Base-by-base conservation (phyloP, 1,140 invertebrate species). In the Leucophenga varia region DNA sequence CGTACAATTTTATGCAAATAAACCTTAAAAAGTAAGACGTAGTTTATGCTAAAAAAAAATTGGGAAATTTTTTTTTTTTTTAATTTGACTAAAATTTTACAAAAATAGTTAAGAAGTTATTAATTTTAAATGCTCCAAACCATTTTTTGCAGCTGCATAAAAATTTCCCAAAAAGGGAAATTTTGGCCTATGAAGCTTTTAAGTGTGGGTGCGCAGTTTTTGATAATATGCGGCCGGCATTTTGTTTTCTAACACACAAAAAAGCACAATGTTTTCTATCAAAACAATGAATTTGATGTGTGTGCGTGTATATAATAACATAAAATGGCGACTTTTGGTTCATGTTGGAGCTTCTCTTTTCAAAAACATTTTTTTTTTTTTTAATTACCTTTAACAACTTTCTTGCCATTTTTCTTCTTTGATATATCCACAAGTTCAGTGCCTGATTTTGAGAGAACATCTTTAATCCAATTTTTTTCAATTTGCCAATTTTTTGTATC, bases 401-500 rank as follows among this genome's bases (percentile, higher is more conserved):
- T 25, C 22, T 43, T 20, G 51, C 17, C 28, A 52, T 67, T 32
- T 57, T 67, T 60, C 1, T 20, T 30, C 19, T 52, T 57, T 34
- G 56, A 47, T 44, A 69, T 54, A 55, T 75, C 72, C 37, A 68
- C 43, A 36, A 75, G 38, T 39, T 75, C 72, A 9, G 55, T 74
- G 41, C 68, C 59, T 18, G 73, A 74, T 47, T 75, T 75, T n/a
- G 54, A 61, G 1, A 70, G 47, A 9, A 60, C 56, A 55, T 74
- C 60, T 37, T 72, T 75, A 35, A 75, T 59, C 70, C 70, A 75
- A 50, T 57, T 60, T 49, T 68, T 64, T 48, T 75, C 70, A 39
- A 46, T 36, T 4, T 47, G 30, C 70, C 70, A 73, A 52, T 51
- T 47, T 48, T 54, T 68, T 21, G 53, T 41, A 38, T 49, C 57